Evolutionary conservation across 2,888 invertebrate genomes (phyloP).

Genomic region (Yponomeuta plumbellus): DNA sequence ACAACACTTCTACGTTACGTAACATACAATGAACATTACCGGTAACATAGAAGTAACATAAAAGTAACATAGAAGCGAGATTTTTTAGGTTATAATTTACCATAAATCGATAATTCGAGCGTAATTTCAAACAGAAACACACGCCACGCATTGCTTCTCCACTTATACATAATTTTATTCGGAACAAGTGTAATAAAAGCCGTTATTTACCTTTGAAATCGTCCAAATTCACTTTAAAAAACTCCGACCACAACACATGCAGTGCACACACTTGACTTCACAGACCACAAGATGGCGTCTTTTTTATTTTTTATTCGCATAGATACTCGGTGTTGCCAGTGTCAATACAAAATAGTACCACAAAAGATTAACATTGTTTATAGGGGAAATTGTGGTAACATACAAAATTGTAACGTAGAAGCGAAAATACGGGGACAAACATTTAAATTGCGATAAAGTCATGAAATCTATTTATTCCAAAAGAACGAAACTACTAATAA

Average conservation of each 20-base stretch:
- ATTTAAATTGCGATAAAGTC: no score
- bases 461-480: no score
- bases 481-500: no score
- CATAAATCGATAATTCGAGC: neutral
- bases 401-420: no score
- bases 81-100: slow-evolving; percentile 7
- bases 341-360: neutral
- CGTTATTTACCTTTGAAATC: neutral
- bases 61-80: neutral
- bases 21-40: neutral
- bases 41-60: no score
- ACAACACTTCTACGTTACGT: slow-evolving; percentile 8
- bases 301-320: slow-evolving; percentile 5
- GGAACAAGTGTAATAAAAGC: no score
- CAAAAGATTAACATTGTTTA: no score
- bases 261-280: neutral
- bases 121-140: no score
- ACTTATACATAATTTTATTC: no score
- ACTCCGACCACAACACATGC: neutral
- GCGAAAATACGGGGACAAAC: no score
- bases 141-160: no score
- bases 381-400: no score
- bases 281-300: slow-evolving; percentile 7
- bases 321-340: slow-evolving; percentile 3
- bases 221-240: slow-evolving; percentile 9